Conservation (phyloP, 2,113 vertebrate genomes). For the Oncorhynchus gorbuscha region DNA sequence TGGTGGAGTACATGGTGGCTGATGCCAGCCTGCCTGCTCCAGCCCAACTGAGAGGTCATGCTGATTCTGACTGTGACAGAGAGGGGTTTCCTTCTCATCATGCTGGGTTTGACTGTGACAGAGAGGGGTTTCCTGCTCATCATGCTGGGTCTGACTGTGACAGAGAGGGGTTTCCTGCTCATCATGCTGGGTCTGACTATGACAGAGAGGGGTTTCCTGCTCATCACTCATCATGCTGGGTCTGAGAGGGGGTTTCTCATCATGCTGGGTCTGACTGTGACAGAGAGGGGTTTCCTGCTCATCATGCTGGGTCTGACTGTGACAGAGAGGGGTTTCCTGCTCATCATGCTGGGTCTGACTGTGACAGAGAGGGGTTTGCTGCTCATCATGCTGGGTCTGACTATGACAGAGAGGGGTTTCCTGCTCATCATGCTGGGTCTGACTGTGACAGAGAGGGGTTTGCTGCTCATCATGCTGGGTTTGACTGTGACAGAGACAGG, state of each 20-base stretch:
- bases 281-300: neutral
- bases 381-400: constrained; percentile 26
- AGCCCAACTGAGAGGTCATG: constrained; percentile 24
- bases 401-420: neutral
- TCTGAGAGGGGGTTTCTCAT: neutral
- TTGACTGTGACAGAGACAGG: neutral
- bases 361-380: neutral
- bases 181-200: constrained; percentile 23
- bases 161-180: neutral
- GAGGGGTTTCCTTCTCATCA: constrained; percentile 8
- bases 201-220: neutral
- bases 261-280: constrained; percentile 22
- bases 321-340: neutral
- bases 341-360: constrained; percentile 24
- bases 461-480: constrained; percentile 28
- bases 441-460: neutral
- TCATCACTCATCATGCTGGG: constrained; percentile 30
- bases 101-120: constrained; percentile 18
- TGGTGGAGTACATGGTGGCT: constrained; percentile 4
- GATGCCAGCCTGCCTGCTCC: constrained; percentile 3
- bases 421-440: constrained; percentile 26
- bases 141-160: constrained; percentile 25
- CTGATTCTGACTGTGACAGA: constrained; percentile 3
- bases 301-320: constrained; percentile 24
- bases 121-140: neutral